Evolutionary conservation across 1,140 invertebrate species (phyloP), one percentile per base, ranked within the genome.

Genomic region (Drosophila serrata): DNA sequence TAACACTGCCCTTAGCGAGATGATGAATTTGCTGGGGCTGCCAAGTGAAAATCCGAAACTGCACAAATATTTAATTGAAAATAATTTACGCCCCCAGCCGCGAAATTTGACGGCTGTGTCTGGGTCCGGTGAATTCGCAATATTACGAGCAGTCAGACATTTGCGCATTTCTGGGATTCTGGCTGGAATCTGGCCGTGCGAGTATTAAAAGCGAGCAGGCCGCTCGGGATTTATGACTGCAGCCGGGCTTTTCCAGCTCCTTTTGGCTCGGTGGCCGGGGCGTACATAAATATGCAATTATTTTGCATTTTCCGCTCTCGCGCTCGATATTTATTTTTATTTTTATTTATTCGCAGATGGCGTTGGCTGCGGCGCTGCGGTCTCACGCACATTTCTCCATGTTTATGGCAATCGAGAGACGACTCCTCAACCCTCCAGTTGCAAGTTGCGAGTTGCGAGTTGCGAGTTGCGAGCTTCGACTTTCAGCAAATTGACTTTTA

Each of bases 211-310:
- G 70, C 24, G 46, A 37, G 70, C 53, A 57, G 62, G 55, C 75
- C 60, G 43, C 65, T 68, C 48, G 65, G 65, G 77, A 75, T 84
- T 82, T 75, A 65, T 68, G 75, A 57, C 64, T 59, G 75, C 65
- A 49, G 13, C 31, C 35, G 45, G 55, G 35, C 61, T 17, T 43
- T 51, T 22, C 17, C 67, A 69, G 33, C 27, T 72, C 49, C 68
- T 57, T 70, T 4, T 45, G 49, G 64, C 65, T 59, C 35, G 60
- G 35, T 63, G 82, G 69, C 85, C 74, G 65, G 65, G 56, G 56
- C 51, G 51, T 60, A 88, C 68, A 84, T 88, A 90, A 90, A 90
- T 90, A 84, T 90, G 85, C 84, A 88, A 88, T 88, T 90, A 88
- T 88, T 88, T 90, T 84, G 77, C 79, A 87, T 82, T 88, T 88